Base-by-base conservation (phyloP, 2,113 vertebrate genomes). In the Calypte anna region DNA sequence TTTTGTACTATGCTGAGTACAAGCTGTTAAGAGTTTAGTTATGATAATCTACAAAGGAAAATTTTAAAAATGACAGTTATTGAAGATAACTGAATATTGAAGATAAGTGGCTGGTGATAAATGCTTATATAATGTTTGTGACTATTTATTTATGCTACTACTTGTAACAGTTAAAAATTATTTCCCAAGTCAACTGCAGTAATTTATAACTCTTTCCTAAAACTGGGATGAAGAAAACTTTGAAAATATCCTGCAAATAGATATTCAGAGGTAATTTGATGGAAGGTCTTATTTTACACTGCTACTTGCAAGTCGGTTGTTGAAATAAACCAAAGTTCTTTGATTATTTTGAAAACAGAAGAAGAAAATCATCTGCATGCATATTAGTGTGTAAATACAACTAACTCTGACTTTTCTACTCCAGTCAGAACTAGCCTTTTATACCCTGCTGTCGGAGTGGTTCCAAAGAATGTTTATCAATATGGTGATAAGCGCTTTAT, bases 31-130 rank as follows among this genome's bases (percentile, higher is more conserved):
- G 21, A 70, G 22, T 93, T 94, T 96, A 68, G 46, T 92, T 82
- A 70, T 21, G 28, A 38, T 86, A 48, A 66, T 62, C 79, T 94
- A 31, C 28, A 91, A 90, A 77, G 86, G 69, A 50, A 88, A 85
- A 66, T 75, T 92, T 94, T 93, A 16, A 61, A 88, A 91, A 92
- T 74, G 17, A 24, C 30, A 58, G 21, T 72, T 91, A 82, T 31
- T 4, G 14, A 88, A 80, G 62, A 46, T 90, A 66, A 57, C 40
- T 40, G 40, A 40, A 40, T 40, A 40, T 11, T 40, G 40, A 40
- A 40, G 40, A 40, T 40, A 40, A 40, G 19, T 90, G 72, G 27
- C 66, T 9, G 7, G 40, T 90, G 50, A 89, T 88, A 46, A 46
- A 14, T 58, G 57, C 25, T 63, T 7, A 36, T 90, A 68, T 50